phyloP scores from a whole-genome alignment of 2,888 invertebrate species.

The Epirrhoe tristata region DNA sequence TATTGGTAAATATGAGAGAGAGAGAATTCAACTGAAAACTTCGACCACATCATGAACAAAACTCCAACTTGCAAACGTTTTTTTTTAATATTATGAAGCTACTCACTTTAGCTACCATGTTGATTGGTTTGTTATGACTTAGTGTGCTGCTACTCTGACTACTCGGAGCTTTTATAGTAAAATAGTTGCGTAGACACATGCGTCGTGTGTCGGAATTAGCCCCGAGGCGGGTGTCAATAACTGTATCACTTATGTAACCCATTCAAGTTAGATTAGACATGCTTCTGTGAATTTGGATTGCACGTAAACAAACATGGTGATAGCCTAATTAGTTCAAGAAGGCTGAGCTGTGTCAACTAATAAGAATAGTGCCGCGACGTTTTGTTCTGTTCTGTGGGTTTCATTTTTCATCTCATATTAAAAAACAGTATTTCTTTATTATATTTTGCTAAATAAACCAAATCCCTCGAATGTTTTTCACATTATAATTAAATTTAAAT shows the following conservation, averaged over 20 bases:
- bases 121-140: slow-evolving; percentile 62
- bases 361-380: too few species aligned
- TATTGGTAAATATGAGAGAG: too few species aligned
- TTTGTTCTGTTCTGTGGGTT: too few species aligned
- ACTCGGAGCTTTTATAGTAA: slow-evolving; percentile 66
- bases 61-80: too few species aligned
- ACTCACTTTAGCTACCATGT: slow-evolving; percentile 80
- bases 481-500: too few species aligned
- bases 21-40: too few species aligned
- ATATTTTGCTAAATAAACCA: too few species aligned
- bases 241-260: slow-evolving; percentile 56
- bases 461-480: too few species aligned
- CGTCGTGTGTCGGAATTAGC: slow-evolving; percentile 37
- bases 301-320: slow-evolving; percentile 13
- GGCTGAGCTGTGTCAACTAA: too few species aligned
- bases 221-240: slow-evolving; percentile 51
- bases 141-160: slow-evolving; percentile 56
- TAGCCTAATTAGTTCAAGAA: neutral
- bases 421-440: too few species aligned
- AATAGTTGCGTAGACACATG: slow-evolving; percentile 42
- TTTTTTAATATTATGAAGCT: slow-evolving; percentile 14
- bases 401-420: too few species aligned
- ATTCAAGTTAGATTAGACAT: slow-evolving; percentile 38
- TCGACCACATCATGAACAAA: too few species aligned
- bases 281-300: slow-evolving; percentile 17